Percentiles rank a stretch among this genome's conserved stretches.
Evolutionary conservation across 2,113 vertebrate genomes (phyloP).

Genomic region (Sander lucioperca): DNA sequence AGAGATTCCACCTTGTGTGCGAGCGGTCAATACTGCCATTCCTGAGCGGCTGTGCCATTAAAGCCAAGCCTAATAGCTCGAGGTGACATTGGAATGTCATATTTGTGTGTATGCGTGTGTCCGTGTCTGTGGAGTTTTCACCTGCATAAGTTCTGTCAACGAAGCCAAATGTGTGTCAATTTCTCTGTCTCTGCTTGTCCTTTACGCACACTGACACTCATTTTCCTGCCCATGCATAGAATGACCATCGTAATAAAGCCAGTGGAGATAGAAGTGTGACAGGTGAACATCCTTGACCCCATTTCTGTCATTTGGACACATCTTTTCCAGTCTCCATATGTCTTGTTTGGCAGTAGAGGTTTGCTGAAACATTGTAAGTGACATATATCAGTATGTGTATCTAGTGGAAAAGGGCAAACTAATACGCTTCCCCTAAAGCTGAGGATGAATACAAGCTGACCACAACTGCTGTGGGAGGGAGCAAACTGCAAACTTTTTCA

Average conservation of each 20-base stretch:
- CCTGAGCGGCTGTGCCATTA: conserved; percentile 48
- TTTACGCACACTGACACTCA: conserved; percentile 32
- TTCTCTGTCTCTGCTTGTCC: conserved; percentile 37
- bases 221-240: neutral
- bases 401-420: neutral
- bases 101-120: conserved; percentile 21
- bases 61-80: conserved; percentile 29
- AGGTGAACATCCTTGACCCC: neutral
- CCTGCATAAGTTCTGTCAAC: conserved; percentile 29
- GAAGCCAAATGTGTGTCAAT: conserved; percentile 35
- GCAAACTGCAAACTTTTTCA: neutral
- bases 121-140: conserved; percentile 13
- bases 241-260: neutral
- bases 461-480: no score
- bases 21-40: conserved; percentile 64
- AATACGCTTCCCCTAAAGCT: neutral
- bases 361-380: neutral
- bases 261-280: neutral
- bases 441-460: neutral
- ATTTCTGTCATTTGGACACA: neutral
- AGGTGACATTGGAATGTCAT: conserved; percentile 70
- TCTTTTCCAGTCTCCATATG: neutral
- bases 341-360: neutral
- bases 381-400: neutral
- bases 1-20: conserved; percentile 70